Conservation (phyloP, 2,888 invertebrate genomes). For the Nineta flava region DNA sequence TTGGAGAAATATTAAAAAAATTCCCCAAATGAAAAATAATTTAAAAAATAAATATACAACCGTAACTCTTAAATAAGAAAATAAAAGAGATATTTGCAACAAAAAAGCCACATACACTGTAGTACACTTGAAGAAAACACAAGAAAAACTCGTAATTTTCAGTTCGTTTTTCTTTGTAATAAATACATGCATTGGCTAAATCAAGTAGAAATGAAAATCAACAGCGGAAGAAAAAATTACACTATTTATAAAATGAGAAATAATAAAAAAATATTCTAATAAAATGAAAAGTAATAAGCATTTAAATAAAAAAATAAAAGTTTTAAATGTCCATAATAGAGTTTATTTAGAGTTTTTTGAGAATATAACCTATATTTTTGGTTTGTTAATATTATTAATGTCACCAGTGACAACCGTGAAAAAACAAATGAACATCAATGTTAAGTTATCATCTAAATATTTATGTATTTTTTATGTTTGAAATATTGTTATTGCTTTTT, state of each 20-base stretch:
- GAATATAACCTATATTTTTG: not conserved
- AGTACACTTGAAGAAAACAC: not conserved
- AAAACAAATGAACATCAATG: too few relatives aligned
- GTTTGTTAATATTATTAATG: not conserved
- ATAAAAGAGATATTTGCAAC: slow-evolving; percentile 1
- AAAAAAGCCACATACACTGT: not conserved
- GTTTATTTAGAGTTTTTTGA: not conserved
- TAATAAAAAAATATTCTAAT: not conserved
- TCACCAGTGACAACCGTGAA: too few relatives aligned
- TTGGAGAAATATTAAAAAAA: slow-evolving; percentile 19
- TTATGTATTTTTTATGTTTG: too few relatives aligned
- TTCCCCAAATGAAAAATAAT: not conserved
- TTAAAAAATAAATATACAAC: slow-evolving; percentile 1
- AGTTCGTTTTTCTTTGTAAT: too few relatives aligned
- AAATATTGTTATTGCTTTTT: too few relatives aligned
- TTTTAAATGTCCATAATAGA: not conserved
- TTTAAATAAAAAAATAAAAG: not conserved
- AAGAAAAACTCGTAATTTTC: not conserved
- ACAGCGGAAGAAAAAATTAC: not conserved
- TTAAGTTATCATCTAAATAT: too few relatives aligned
- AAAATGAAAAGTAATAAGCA: not conserved
- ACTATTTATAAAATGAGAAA: not conserved
- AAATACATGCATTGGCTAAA: too few relatives aligned
- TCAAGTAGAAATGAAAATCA: not conserved
- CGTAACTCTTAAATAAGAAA: not conserved